A percentile compares a stretch with the other conserved stretches of the same genome.
phyloP scores from a whole-genome alignment of 2,888 invertebrate species.

The Tupiocoris notatus region DNA sequence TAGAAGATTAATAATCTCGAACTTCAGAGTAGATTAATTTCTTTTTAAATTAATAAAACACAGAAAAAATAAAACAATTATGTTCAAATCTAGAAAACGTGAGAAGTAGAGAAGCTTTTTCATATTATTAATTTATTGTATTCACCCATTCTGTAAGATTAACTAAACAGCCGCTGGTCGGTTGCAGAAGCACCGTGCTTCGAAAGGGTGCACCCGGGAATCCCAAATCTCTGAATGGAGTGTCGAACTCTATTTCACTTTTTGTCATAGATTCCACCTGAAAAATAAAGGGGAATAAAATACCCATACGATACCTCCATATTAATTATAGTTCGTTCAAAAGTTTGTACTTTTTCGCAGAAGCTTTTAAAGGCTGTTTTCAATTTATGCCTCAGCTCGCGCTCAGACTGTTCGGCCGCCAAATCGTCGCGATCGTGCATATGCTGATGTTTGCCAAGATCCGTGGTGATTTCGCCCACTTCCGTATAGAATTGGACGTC shows the following conservation, averaged over 20 bases:
- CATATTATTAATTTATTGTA: conserved; percentile 45
- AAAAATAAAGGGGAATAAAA: background rate
- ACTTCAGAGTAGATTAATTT: too few relatives aligned
- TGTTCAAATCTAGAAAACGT: background rate
- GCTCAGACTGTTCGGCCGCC: conserved; percentile 96
- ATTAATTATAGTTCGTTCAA: background rate
- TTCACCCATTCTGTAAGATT: conserved; percentile 92
- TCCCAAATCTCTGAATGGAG: conserved; percentile 95
- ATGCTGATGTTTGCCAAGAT: conserved; percentile 98
- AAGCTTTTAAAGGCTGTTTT: conserved; percentile 98
- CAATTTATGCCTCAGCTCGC: conserved; percentile 92
- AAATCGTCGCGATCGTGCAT: conserved; percentile 99
- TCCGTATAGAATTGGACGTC: conserved; percentile 99
- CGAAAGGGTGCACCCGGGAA: conserved; percentile 97
- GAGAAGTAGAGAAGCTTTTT: background rate
- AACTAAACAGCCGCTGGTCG: conserved; percentile 96
- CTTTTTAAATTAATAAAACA: too few relatives aligned
- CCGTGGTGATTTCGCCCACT: conserved; percentile 99
- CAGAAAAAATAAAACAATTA: background rate
- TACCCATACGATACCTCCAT: too few relatives aligned
- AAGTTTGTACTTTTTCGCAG: conserved; percentile 91
- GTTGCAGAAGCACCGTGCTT: conserved; percentile 92
- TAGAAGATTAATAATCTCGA: too few relatives aligned
- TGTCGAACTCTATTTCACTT: conserved; percentile 96
- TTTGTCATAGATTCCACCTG: conserved; percentile 89